Evolutionary conservation across 1,140 invertebrate genomes (phyloP).

Genomic region (Mycetomoellerius zeteki): DNA sequence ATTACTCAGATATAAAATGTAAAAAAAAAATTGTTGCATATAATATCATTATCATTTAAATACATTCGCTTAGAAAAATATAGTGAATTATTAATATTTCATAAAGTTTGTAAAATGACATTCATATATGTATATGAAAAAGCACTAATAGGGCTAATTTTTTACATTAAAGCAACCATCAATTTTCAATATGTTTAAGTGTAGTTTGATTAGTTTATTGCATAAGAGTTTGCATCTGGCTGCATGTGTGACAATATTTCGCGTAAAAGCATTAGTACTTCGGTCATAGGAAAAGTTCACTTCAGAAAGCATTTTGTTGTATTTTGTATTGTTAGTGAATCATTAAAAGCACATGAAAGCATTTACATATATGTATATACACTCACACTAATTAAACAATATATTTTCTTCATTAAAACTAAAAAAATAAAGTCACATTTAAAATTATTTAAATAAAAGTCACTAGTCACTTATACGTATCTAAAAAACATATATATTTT

Average conservation of each 20-base stretch:
- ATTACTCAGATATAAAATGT: not conserved
- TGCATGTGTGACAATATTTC: not conserved
- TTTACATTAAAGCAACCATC: not conserved
- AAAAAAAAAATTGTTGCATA: not conserved
- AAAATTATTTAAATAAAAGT: conserved; percentile 8
- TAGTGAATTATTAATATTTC: conserved; percentile 1
- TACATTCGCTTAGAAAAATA: not conserved
- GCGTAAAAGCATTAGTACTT: conserved; percentile 2
- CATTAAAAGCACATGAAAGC: conserved; percentile 13
- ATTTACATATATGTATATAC: not conserved
- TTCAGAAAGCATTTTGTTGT: not conserved
- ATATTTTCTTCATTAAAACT: not conserved
- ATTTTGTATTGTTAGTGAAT: not conserved
- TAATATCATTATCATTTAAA: not conserved
- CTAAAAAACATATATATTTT: not conserved
- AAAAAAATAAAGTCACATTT: not conserved
- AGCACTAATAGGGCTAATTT: not conserved
- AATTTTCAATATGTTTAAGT: conserved; percentile 36
- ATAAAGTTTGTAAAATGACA: conserved; percentile 10
- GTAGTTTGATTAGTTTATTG: not conserved
- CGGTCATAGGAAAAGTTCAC: conserved; percentile 18
- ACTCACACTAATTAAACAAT: not conserved
- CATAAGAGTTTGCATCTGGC: not conserved
- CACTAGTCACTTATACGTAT: too few species aligned
- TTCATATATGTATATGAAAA: not conserved